phyloP scores from a whole-genome alignment of 2,888 invertebrate genomes.

The Conistra vaccinii region DNA sequence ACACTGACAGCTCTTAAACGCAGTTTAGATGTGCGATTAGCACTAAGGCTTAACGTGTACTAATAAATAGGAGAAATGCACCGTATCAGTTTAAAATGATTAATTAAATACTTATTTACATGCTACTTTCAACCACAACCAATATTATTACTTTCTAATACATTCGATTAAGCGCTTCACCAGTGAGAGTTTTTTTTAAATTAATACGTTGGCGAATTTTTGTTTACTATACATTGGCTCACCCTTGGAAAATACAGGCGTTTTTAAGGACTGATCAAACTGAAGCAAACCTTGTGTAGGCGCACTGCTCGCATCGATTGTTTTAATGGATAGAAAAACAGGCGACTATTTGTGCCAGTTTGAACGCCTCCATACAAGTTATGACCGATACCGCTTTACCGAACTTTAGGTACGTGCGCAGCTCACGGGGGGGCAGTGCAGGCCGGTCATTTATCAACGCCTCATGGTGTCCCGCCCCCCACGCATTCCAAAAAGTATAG shows the following conservation, averaged over 20 bases:
- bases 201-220: no score
- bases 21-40: no score
- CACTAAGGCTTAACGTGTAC: neutral
- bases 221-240: no score
- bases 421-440: no score
- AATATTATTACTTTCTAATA: conserved; percentile 9
- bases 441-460: no score
- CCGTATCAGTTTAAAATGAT: neutral
- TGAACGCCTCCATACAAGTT: no score
- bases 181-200: neutral
- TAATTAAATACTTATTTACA: conserved; percentile 29
- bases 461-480: no score
- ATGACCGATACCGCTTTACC: neutral
- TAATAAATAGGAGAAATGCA: conserved; percentile 8
- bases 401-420: no score
- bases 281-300: neutral
- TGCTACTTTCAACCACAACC: conserved; percentile 47
- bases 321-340: neutral
- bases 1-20: no score
- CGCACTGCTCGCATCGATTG: no score
- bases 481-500: no score
- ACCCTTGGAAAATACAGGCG: neutral
- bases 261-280: neutral
- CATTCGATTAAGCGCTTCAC: neutral
- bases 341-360: neutral